A percentile compares a stretch with the other conserved stretches of the same genome.
Conservation (phyloP, 2,113 vertebrate genomes). For the Amphiprion ocellaris region DNA sequence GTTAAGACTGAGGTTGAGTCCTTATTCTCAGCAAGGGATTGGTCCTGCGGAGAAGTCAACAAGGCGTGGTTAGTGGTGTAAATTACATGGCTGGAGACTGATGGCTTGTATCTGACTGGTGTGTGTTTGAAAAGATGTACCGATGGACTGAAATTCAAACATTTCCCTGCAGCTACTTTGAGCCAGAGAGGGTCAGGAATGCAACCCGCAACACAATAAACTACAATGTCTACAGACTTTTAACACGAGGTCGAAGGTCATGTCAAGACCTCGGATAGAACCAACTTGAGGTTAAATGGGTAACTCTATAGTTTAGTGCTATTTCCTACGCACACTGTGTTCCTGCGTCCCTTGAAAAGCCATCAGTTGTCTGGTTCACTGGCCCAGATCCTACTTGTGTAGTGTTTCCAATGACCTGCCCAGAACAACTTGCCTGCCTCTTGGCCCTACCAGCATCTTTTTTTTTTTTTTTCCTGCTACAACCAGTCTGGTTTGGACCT, state of each 20-base stretch:
- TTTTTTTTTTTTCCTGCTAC: slow-evolving; percentile 8
- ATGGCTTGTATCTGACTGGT: slow-evolving; percentile 17
- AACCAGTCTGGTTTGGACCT: slow-evolving; percentile 49
- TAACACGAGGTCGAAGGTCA: slow-evolving; percentile 59
- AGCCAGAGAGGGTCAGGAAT: slow-evolving; percentile 41
- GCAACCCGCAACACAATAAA: neutral
- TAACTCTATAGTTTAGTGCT: slow-evolving; percentile 23
- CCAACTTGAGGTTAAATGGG: slow-evolving; percentile 31
- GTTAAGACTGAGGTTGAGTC: slow-evolving; percentile 27
- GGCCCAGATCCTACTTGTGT: slow-evolving; percentile 59
- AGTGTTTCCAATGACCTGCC: slow-evolving; percentile 63
- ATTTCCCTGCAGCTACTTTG: slow-evolving; percentile 17
- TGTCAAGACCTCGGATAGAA: slow-evolving; percentile 33
- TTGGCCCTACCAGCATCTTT: slow-evolving; percentile 28
- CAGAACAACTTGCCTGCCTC: slow-evolving; percentile 48
- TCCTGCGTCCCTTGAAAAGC: slow-evolving; percentile 58
- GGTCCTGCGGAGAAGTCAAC: slow-evolving; percentile 18
- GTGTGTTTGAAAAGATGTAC: slow-evolving; percentile 18
- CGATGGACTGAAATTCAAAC: slow-evolving; percentile 17
- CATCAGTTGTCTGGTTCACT: slow-evolving; percentile 57
- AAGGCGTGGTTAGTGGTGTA: slow-evolving; percentile 35
- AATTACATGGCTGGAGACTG: slow-evolving; percentile 31
- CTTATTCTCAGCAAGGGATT: slow-evolving; percentile 24
- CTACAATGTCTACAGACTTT: slow-evolving; percentile 9
- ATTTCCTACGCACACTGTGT: slow-evolving; percentile 32